These are phyloP conservation scores for Sinella curviseta DNA, from an alignment of 1,140 invertebrate genomes.

Conservation along the genomic window DNA sequence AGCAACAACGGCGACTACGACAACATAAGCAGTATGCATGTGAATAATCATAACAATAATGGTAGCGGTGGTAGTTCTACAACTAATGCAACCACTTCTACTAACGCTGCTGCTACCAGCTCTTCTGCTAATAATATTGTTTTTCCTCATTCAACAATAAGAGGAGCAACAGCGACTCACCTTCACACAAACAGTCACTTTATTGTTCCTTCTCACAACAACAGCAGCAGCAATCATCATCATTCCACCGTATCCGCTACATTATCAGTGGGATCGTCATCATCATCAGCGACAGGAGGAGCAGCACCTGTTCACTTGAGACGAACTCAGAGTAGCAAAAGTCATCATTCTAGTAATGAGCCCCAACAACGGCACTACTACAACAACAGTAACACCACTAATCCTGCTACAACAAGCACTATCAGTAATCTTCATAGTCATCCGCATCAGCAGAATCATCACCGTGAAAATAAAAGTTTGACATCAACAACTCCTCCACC, in stretches of 20 bases:
- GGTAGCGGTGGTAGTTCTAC: neutral
- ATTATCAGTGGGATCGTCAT: neutral
- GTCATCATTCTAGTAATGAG: slow-evolving; percentile 25
- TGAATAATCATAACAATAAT: neutral
- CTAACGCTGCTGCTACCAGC: slow-evolving; percentile 18
- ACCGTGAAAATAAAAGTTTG: neutral
- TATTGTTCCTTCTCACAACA: slow-evolving; percentile 8
- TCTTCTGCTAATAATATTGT: slow-evolving; percentile 3
- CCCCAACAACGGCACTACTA: neutral
- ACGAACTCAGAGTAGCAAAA: slow-evolving; percentile 46
- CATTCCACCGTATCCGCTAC: slow-evolving; percentile 1
- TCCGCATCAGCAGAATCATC: neutral
- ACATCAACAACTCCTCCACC: neutral
- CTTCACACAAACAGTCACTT: neutral
- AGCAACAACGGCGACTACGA: slow-evolving; percentile 12
- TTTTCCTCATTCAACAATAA: slow-evolving; percentile 18
- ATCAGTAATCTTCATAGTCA: slow-evolving; percentile 5
- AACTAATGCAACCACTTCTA: neutral
- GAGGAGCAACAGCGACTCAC: neutral
- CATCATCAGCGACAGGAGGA: neutral
- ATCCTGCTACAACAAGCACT: neutral
- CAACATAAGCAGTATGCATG: slow-evolving; percentile 27
- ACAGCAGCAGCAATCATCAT: slow-evolving; percentile 16
- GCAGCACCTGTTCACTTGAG: slow-evolving; percentile 39
- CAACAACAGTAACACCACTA: slow-evolving; percentile 22